These are phyloP conservation scores for Zaprionus obscuricornis DNA, from an alignment of 2,888 invertebrate species.

Conservation along the genomic window DNA sequence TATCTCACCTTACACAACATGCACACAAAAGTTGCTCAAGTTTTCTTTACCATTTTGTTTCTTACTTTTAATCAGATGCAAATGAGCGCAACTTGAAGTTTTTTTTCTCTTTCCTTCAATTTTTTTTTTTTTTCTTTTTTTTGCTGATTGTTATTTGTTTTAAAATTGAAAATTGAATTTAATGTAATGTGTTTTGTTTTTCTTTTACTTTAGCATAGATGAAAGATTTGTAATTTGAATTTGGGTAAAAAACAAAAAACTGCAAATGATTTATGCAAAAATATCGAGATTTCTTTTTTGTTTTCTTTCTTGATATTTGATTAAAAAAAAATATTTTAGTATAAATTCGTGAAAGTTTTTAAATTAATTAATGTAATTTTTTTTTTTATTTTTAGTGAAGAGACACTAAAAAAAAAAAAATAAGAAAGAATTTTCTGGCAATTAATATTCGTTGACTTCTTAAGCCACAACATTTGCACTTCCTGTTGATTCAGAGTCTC, in stretches of 20 bases:
- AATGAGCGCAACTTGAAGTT: conserved; percentile 49
- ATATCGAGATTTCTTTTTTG: too few species aligned
- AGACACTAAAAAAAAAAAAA: too few species aligned
- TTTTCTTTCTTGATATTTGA: too few species aligned
- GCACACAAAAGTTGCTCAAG: not conserved
- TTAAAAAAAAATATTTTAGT: too few species aligned
- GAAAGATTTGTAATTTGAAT: conserved; percentile 19
- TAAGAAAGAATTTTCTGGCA: too few species aligned
- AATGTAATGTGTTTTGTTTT: conserved; percentile 8
- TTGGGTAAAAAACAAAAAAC: too few species aligned
- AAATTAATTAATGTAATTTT: too few species aligned
- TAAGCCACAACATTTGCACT: not conserved
- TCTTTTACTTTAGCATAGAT: conserved; percentile 21
- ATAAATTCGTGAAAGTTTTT: too few species aligned
- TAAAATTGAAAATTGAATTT: conserved; percentile 41
- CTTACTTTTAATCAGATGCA: conserved; percentile 71
- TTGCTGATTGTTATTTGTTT: conserved; percentile 57
- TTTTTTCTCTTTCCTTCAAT: too few species aligned
- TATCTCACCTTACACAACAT: not conserved
- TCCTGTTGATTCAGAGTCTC: conserved; percentile 15
- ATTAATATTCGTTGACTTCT: too few species aligned
- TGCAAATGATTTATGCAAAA: too few species aligned
- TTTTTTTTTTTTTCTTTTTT: conserved; percentile 26
- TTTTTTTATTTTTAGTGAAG: too few species aligned
- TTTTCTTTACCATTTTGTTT: conserved; percentile 28